Percentiles rank a stretch among this genome's conserved stretches.
Conservation (phyloP, 2,888 invertebrate genomes). For the Bibio marci region DNA sequence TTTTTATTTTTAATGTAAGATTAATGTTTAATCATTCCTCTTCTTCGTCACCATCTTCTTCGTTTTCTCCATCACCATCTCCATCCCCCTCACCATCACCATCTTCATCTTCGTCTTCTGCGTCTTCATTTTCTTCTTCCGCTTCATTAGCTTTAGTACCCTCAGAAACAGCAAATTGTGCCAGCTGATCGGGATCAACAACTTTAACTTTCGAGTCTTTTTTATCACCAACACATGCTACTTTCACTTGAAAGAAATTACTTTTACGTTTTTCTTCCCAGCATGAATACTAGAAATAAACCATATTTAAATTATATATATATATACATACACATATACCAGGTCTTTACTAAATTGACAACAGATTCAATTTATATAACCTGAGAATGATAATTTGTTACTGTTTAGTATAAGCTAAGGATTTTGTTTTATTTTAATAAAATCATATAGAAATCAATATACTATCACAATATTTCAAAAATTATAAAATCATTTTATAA, state of each 20-base stretch:
- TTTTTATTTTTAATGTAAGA: too few relatives aligned
- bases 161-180: conserved; percentile 6
- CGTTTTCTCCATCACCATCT: conserved; percentile 8
- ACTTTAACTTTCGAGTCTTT: conserved; percentile 19
- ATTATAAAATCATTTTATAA: too few relatives aligned
- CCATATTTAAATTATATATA: too few relatives aligned
- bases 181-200: conserved; percentile 12
- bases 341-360: too few relatives aligned
- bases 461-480: too few relatives aligned
- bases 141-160: conserved; percentile 2
- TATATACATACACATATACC: too few relatives aligned
- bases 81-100: conserved; percentile 8
- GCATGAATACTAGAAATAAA: conserved; percentile 23
- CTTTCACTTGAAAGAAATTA: conserved; percentile 24
- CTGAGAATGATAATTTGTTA: too few relatives aligned
- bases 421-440: too few relatives aligned
- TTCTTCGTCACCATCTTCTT: conserved; percentile 9
- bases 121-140: conserved; percentile 8
- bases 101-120: conserved; percentile 7
- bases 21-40: too few relatives aligned
- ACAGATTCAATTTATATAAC: too few relatives aligned
- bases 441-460: too few relatives aligned
- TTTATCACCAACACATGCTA: conserved; percentile 18
- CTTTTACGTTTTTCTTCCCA: conserved; percentile 27
- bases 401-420: too few relatives aligned